Evolutionary conservation across 2,797 vertebrate species (phyloP), one percentile per base, ranked within the genome.

Genomic region (Catostomus latipinnis): DNA sequence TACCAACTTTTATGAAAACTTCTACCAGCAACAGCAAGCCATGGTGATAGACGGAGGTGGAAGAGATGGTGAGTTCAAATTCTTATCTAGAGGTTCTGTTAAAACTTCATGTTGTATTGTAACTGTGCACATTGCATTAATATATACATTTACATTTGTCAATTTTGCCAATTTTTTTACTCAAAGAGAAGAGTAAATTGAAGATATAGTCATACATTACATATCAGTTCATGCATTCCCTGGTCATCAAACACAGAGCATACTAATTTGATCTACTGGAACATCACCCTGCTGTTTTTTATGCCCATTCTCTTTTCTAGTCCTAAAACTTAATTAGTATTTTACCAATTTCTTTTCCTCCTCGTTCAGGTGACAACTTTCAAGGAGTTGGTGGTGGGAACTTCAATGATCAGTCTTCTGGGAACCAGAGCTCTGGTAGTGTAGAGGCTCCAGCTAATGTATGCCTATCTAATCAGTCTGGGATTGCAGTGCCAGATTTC

Each of bases 1-100:
- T 0, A 94, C 90, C 50, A 95, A 94, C 78, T 98, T 96, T 87
- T 98, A 95, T 43, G 95, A 97, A 13, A 94, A 92, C 83, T 97
- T 96, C 89, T 97, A 95, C 91, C 94, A 93, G 52, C 96, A 94
- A 73, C 95, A 94, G 58, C 96, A 96, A 13, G 89, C 90, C 12
- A 88, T 96, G 90, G 90, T 92, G n/a, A 94, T 95, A 91, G 96
- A 96, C 22, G 94, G 92, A 0, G 91, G 90, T 58, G 91, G 90
- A 34, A 91, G 93, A 13, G 86, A 96, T 92, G 96, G 96, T 97
- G 89, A 53, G 86, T 1, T 0, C 0, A 45, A n/a, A 1, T 71
- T 67, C 13, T 9, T 4, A 71, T 8, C 43, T 56, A 2, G 11
- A 70, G 62, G 7, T 16, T 13, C 16, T n/a, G 10, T 71, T 34